Evolutionary conservation across 1,140 invertebrate genomes (phyloP).

Genomic region (Hormaphis cornu): DNA sequence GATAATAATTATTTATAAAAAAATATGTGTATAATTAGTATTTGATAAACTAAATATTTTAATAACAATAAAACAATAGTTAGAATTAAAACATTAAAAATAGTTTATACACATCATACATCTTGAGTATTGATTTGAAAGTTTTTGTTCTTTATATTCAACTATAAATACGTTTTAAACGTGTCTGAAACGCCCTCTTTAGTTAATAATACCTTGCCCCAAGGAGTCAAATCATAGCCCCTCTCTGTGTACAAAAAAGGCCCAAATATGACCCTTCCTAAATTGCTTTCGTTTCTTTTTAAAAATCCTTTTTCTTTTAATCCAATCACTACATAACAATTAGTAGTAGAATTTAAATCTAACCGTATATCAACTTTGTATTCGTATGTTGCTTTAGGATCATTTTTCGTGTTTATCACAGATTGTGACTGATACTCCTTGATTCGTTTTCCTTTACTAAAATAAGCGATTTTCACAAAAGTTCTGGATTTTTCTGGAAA

Average conservation of each 20-base stretch:
- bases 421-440: slow-evolving; percentile 34
- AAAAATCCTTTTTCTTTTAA: slow-evolving; percentile 35
- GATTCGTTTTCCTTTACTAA: slow-evolving; percentile 29
- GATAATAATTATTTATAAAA: too few relatives aligned
- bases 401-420: slow-evolving; percentile 15
- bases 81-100: too few relatives aligned
- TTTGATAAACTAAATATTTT: too few relatives aligned
- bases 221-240: slow-evolving; percentile 35
- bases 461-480: slow-evolving; percentile 34
- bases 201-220: slow-evolving; percentile 34
- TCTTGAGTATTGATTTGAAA: too few relatives aligned
- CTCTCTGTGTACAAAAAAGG: slow-evolving; percentile 36
- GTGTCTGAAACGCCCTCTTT: slow-evolving; percentile 34
- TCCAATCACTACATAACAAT: slow-evolving; percentile 33
- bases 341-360: slow-evolving; percentile 23
- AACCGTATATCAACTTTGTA: slow-evolving; percentile 27
- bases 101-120: too few relatives aligned
- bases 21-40: too few relatives aligned
- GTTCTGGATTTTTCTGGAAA: slow-evolving; percentile 34
- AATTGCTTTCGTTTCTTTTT: slow-evolving; percentile 32
- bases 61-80: too few relatives aligned
- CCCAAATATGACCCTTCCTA: slow-evolving; percentile 35
- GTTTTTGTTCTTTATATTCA: not conserved
- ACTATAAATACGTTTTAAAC: slow-evolving; percentile 33
- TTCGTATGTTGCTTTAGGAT: slow-evolving; percentile 21